phyloP scores from a whole-genome alignment of 2,113 vertebrate genomes.

The Hemichromis elongatus region DNA sequence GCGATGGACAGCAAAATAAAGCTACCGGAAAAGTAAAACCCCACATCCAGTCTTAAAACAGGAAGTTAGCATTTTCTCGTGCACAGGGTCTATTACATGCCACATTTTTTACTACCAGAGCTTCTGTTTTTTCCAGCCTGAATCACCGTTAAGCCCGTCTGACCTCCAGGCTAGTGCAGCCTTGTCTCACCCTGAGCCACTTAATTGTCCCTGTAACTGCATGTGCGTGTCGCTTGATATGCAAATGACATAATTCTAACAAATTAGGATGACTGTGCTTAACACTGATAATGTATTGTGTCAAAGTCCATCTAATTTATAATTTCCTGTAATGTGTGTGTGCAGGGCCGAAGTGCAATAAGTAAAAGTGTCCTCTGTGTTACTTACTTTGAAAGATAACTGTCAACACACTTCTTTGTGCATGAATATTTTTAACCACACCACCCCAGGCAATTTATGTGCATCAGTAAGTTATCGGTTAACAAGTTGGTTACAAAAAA shows the following conservation, averaged over 20 bases:
- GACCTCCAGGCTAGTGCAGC: slow-evolving; percentile 5
- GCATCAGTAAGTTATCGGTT: neutral
- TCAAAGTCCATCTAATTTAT: slow-evolving; percentile 12
- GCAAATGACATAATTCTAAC: slow-evolving; percentile 6
- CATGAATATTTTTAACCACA: neutral
- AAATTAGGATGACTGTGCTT: neutral
- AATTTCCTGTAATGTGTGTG: neutral
- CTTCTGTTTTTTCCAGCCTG: neutral
- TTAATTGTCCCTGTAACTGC: neutral
- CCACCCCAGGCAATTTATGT: neutral
- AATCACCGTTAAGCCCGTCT: neutral
- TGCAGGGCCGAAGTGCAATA: neutral
- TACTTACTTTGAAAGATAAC: neutral
- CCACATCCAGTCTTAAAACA: no score
- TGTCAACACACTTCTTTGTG: neutral
- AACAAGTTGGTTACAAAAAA: neutral
- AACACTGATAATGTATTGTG: neutral
- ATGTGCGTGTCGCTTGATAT: neutral
- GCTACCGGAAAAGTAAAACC: no score
- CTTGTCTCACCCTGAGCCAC: slow-evolving; percentile 5
- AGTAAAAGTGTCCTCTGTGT: neutral
- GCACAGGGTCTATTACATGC: no score
- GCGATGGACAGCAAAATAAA: no score
- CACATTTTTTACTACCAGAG: neutral
- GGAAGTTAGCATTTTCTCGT: no score